Evolutionary conservation across 2,888 invertebrate genomes (phyloP).

Genomic region (Lithophane socia): DNA sequence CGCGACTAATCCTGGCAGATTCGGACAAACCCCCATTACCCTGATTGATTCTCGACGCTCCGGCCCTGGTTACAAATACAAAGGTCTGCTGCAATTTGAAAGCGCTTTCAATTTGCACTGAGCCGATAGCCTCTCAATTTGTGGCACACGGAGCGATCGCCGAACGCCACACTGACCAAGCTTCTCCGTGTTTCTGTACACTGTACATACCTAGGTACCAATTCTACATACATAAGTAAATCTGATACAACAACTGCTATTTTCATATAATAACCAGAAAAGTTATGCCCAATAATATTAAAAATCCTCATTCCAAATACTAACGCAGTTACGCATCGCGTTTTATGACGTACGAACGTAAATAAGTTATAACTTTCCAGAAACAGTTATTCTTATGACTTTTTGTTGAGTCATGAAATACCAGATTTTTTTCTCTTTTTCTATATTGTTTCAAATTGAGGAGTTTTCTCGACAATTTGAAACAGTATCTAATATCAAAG

Average conservation of each 20-base stretch:
- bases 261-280: background rate
- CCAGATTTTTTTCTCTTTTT: slow-evolving; percentile 30
- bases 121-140: slow-evolving; percentile 84
- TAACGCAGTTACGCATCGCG: slow-evolving; percentile 30
- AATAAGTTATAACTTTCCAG: slow-evolving; percentile 53
- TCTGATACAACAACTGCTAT: slow-evolving; percentile 2
- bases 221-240: slow-evolving; percentile 22
- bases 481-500: slow-evolving; percentile 54
- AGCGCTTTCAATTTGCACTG: slow-evolving; percentile 88
- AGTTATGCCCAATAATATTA: slow-evolving; percentile 1
- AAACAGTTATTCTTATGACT: slow-evolving; percentile 55
- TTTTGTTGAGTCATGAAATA: slow-evolving; percentile 41
- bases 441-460: too few relatives aligned
- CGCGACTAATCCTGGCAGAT: slow-evolving; percentile 85
- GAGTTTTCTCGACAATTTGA: slow-evolving; percentile 32
- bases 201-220: slow-evolving; percentile 28
- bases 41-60: slow-evolving; percentile 87
- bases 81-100: slow-evolving; percentile 86
- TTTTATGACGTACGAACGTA: slow-evolving; percentile 42
- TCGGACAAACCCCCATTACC: slow-evolving; percentile 86
- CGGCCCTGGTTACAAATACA: slow-evolving; percentile 85
- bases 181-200: slow-evolving; percentile 40
- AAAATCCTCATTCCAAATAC: slow-evolving; percentile 37
- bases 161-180: slow-evolving; percentile 57
- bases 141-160: slow-evolving; percentile 75